Evolutionary conservation across 2,113 vertebrate species (phyloP), one percentile per base, ranked within the genome.

Genomic region (Eubucco bourcierii): DNA sequence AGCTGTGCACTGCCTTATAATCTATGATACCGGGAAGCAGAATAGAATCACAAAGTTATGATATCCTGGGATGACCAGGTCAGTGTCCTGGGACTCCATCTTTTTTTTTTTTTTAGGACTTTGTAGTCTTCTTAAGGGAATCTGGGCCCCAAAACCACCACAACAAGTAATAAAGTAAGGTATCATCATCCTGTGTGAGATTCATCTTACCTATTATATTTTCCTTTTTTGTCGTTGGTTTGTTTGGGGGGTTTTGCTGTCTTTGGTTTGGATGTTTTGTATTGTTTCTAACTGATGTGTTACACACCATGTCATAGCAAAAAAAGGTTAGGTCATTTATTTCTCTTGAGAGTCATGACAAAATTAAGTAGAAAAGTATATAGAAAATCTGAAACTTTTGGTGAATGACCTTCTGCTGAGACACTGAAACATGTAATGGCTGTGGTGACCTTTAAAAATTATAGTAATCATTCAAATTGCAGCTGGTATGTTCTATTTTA

Each of bases 241-340:
- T 67, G 5, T 41, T 80, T 46, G 13, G 3, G 1, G 2, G 37
- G 20, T 39, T 12, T 56, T 24, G 5, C 18, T 79, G 6, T 8
- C 67, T 81, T 23, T 2, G 0, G 2, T 55, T 28, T 47, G 15
- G 3, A 8, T 12, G 9, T 14, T 81, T 65, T 41, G 2, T 52
- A 80, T 70, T 41, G 2, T 56, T 86, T 84, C 33, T 52, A 61
- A 58, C 8, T 58, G 6, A 28, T 31, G 10, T 27, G 47, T 76
- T 76, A 56, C 4, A 10, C 7, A 65, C 4, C 9, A 47, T 44
- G 1, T 28, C 31, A n/a, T 1, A 53, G 3, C 7, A 3, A 25
- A 60, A 53, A 66, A 33, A 4, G 4, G 47, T 6, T 47, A 55
- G 2, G 7, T 37, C 0, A 0, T 5, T 15, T 33, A 8, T 61